Conservation (phyloP, 2,797 vertebrate genomes). For the Borostomias antarcticus region DNA sequence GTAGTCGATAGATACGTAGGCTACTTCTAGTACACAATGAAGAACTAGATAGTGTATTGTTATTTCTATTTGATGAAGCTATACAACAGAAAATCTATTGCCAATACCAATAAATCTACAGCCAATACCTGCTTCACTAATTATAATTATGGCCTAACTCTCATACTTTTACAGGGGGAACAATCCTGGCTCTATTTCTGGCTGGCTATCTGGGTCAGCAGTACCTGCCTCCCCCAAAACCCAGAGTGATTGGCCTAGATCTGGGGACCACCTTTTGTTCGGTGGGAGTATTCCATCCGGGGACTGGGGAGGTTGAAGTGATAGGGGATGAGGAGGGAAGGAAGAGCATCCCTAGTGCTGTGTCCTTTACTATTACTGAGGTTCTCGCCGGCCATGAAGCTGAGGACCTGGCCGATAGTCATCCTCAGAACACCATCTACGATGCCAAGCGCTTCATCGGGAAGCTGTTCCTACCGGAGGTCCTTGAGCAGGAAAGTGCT, state of each 20-base stretch:
- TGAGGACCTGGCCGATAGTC: conserved; percentile 85
- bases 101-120: no score
- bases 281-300: conserved; percentile 91
- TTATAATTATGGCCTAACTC: no score
- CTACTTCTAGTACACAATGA: background rate
- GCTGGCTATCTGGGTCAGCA: conserved; percentile 97
- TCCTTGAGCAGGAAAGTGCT: conserved; percentile 82
- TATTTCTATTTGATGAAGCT: background rate
- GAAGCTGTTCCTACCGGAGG: conserved; percentile 83
- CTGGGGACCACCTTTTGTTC: conserved; percentile 98
- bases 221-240: conserved; percentile 91
- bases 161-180: conserved; percentile 79
- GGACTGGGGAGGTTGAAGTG: conserved; percentile 89
- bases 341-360: conserved; percentile 90
- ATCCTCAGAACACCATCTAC: conserved; percentile 92
- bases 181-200: conserved; percentile 88
- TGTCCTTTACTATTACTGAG: conserved; percentile 83
- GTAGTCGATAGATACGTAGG: background rate
- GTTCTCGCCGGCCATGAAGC: conserved; percentile 87
- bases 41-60: background rate
- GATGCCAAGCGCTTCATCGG: conserved; percentile 98
- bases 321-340: conserved; percentile 85
- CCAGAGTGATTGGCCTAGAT: conserved; percentile 91
- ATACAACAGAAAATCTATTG: background rate
- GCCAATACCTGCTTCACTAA: background rate